Percentiles rank a stretch among this genome's conserved stretches.
Conservation (phyloP, 1,140 invertebrate species). For the Pogonomyrmex californicus region DNA sequence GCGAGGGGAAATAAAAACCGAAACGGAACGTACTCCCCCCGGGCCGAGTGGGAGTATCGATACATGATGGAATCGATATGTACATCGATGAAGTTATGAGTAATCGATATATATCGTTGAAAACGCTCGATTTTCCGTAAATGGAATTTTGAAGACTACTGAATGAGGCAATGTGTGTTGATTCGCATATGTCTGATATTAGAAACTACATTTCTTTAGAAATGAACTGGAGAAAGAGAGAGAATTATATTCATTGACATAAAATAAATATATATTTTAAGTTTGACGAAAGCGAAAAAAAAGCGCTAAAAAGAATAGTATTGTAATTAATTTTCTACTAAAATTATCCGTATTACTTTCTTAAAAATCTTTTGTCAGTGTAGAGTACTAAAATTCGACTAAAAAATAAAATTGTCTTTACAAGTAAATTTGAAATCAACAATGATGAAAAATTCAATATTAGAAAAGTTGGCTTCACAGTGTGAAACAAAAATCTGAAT, state of each 20-base stretch:
- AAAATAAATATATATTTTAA: too few relatives aligned
- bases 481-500: background rate
- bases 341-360: too few relatives aligned
- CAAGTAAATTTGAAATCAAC: background rate
- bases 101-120: background rate
- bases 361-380: too few relatives aligned
- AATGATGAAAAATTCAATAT: background rate
- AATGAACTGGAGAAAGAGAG: too few relatives aligned
- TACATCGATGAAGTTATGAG: background rate
- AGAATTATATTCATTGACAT: too few relatives aligned
- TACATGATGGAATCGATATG: background rate
- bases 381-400: background rate
- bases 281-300: too few relatives aligned
- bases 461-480: too few relatives aligned
- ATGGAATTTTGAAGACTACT: background rate
- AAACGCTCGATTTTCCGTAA: background rate
- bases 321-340: too few relatives aligned
- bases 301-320: too few relatives aligned
- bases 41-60: conserved; percentile 6
- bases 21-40: background rate
- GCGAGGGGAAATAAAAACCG: background rate
- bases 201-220: too few relatives aligned
- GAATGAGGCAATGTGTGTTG: background rate
- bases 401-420: background rate
- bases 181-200: too few relatives aligned